Evolutionary conservation across 2,797 vertebrate species (phyloP).

Genomic region (Eupleurogrammus muticus): DNA sequence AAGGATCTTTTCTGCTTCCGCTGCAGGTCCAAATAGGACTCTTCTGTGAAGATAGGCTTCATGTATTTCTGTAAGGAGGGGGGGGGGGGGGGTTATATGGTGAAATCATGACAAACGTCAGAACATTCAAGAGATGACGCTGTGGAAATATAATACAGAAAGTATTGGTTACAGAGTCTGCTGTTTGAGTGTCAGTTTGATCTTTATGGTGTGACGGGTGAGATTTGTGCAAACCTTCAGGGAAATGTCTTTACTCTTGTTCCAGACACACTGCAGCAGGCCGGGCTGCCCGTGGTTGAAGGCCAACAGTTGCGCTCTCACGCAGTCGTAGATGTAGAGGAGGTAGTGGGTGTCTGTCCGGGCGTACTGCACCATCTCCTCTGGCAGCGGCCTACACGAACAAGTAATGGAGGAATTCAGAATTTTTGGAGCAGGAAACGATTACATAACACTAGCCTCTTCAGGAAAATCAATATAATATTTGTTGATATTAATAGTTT

Average conservation of each 20-base stretch:
- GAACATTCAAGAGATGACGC: conserved; percentile 9
- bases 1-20: conserved; percentile 93
- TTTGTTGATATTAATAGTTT: too few relatives aligned
- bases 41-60: conserved; percentile 94
- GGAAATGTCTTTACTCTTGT: conserved; percentile 91
- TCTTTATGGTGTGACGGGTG: not conserved
- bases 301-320: conserved; percentile 88
- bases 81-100: not conserved
- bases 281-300: conserved; percentile 83
- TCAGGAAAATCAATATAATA: too few relatives aligned
- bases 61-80: conserved; percentile 88
- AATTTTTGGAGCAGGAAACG: not conserved
- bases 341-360: conserved; percentile 95
- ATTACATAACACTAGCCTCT: too few relatives aligned
- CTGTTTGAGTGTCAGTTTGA: conserved; percentile 14
- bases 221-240: conserved; percentile 86
- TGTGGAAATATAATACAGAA: conserved; percentile 12
- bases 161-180: not conserved
- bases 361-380: conserved; percentile 95
- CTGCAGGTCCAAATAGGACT: conserved; percentile 94
- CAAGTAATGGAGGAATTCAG: not conserved
- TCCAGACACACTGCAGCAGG: conserved; percentile 91
- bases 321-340: conserved; percentile 92
- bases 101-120: conserved; percentile 26
- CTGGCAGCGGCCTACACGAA: conserved; percentile 89